Evolutionary conservation across 2,888 invertebrate genomes (phyloP).

Genomic region (Sycophila texana): DNA sequence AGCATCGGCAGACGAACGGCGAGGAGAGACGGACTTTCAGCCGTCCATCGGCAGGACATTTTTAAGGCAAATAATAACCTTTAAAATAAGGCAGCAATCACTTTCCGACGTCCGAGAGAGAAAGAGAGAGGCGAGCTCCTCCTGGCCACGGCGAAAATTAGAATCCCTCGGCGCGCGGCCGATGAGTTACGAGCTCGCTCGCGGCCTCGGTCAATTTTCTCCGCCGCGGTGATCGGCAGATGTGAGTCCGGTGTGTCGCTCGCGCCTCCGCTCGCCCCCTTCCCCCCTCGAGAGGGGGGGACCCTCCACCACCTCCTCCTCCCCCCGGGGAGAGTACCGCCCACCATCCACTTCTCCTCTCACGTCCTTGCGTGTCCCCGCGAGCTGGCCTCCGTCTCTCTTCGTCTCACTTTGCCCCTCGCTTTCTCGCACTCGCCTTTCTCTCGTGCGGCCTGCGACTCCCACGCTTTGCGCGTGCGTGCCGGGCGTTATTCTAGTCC

Average conservation of each 20-base stretch:
- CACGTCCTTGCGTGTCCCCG: constrained; percentile 1
- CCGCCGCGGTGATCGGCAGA: neutral
- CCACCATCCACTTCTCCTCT: constrained; percentile 63
- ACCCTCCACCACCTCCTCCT: constrained; percentile 70
- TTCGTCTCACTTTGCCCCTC: constrained; percentile 62
- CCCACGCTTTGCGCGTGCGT: constrained; percentile 14
- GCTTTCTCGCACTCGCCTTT: constrained; percentile 23
- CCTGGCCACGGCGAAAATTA: too few species aligned
- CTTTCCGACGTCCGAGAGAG: too few species aligned
- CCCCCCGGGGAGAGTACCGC: constrained; percentile 67
- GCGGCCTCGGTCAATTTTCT: neutral
- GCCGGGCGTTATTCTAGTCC: constrained; percentile 8
- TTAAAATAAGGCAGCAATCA: too few species aligned
- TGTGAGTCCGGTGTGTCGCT: constrained; percentile 4
- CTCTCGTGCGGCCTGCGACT: constrained; percentile 26
- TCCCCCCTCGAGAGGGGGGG: constrained; percentile 55
- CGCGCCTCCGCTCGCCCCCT: constrained; percentile 65
- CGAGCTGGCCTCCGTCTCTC: constrained; percentile 62
- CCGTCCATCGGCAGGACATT: too few species aligned
- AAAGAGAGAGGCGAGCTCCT: too few species aligned
- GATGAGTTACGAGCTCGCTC: constrained; percentile 7
- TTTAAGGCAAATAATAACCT: too few species aligned
- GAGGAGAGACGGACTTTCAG: too few species aligned
- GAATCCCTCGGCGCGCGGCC: too few species aligned
- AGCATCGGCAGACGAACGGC: too few species aligned